Percentiles rank a stretch among this genome's conserved stretches.
Conservation (phyloP, 2,113 vertebrate species). For the Meriones unguiculatus region DNA sequence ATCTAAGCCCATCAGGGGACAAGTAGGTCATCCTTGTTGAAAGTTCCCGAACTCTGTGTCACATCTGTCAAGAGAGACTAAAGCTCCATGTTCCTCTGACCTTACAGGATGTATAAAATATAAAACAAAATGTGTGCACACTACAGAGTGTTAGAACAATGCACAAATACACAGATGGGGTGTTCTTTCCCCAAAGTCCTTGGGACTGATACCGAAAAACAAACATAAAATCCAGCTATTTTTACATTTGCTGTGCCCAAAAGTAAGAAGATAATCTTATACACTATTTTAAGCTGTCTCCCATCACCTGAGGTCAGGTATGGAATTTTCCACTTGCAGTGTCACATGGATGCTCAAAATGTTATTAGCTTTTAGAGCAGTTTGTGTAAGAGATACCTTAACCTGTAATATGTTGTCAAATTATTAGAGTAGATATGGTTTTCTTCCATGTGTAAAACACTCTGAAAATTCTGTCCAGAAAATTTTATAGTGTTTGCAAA, state of each 20-base stretch:
- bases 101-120: background rate
- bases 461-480: slow-evolving; percentile 28
- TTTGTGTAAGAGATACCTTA: background rate
- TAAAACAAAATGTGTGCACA: background rate
- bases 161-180: background rate
- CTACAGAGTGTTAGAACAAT: background rate
- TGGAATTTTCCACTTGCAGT: background rate
- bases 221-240: background rate
- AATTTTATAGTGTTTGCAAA: slow-evolving; percentile 29
- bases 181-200: background rate
- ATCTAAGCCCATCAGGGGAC: background rate
- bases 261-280: background rate
- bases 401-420: background rate
- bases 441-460: background rate
- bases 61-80: background rate
- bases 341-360: background rate
- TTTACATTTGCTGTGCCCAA: background rate
- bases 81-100: background rate
- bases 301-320: background rate
- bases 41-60: background rate
- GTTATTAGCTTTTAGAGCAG: background rate
- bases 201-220: background rate
- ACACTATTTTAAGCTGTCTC: background rate
- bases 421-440: background rate
- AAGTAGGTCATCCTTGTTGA: background rate